Evolutionary conservation across 2,797 vertebrate genomes (phyloP).

Genomic region (Morelia viridis): DNA sequence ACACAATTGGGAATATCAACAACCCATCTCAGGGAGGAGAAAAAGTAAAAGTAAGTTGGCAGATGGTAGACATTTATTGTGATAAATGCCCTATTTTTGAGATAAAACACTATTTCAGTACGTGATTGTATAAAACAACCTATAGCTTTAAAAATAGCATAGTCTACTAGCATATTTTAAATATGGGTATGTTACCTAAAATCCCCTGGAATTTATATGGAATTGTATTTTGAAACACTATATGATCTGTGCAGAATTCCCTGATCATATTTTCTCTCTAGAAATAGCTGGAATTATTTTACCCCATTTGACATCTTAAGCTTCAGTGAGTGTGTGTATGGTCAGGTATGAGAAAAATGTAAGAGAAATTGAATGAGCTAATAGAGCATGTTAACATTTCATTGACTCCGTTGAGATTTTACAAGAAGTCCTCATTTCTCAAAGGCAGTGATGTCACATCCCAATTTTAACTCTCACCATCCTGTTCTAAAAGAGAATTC

Average conservation of each 20-base stretch:
- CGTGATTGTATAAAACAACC: background rate
- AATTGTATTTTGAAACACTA: background rate
- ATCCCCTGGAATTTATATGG: background rate
- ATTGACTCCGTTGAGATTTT: background rate
- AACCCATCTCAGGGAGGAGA: background rate
- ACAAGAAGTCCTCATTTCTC: background rate
- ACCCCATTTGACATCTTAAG: background rate
- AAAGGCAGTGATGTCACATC: background rate
- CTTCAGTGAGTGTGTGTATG: background rate
- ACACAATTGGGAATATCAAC: background rate
- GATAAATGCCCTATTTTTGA: background rate
- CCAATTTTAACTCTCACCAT: background rate
- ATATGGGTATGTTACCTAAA: rapidly evolving
- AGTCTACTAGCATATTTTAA: background rate
- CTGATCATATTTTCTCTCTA: background rate
- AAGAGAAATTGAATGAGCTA: background rate
- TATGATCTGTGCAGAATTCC: background rate
- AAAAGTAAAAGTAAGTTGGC: background rate
- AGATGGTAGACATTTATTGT: background rate
- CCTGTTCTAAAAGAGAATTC: rapidly evolving
- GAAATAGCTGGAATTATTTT: constrained; percentile 1
- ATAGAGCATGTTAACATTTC: rapidly evolving
- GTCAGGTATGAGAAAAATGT: background rate
- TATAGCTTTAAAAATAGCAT: background rate
- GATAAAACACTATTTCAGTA: background rate